phyloP scores from a whole-genome alignment of 2,797 vertebrate species.

The Tokudaia muenninki region DNA sequence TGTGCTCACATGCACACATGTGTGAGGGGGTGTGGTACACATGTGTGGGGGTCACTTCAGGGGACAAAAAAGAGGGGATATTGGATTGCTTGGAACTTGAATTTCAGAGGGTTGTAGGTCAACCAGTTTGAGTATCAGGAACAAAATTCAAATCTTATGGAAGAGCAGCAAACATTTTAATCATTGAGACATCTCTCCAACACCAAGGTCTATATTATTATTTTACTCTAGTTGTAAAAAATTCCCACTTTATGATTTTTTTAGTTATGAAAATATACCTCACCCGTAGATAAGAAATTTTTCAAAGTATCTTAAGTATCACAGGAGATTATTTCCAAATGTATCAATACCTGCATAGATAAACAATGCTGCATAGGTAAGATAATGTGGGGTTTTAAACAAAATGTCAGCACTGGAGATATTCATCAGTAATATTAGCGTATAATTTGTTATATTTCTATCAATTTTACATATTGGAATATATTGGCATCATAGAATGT shows the following conservation, averaged over 20 bases:
- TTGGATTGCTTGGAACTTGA: background rate
- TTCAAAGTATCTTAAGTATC: background rate
- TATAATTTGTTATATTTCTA: background rate
- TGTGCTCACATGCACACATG: background rate
- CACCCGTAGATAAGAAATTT: background rate
- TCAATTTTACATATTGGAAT: background rate
- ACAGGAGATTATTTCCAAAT: background rate
- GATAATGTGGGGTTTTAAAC: background rate
- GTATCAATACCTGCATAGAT: background rate
- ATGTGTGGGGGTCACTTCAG: background rate
- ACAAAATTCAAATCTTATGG: background rate
- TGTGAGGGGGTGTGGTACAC: background rate
- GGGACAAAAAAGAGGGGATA: background rate
- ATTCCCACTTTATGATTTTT: background rate
- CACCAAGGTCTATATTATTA: background rate
- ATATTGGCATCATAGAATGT: background rate
- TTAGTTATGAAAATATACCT: background rate
- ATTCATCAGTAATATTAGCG: background rate
- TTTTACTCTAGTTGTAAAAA: background rate
- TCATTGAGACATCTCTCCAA: background rate
- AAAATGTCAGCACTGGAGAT: background rate
- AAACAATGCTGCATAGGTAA: background rate
- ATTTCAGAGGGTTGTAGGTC: background rate
- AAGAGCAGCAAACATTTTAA: background rate
- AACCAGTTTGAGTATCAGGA: background rate